Percentiles rank a stretch among this genome's conserved stretches.
phyloP scores from a whole-genome alignment of 2,888 invertebrate species.

The Exephanes ischioxanthus region DNA sequence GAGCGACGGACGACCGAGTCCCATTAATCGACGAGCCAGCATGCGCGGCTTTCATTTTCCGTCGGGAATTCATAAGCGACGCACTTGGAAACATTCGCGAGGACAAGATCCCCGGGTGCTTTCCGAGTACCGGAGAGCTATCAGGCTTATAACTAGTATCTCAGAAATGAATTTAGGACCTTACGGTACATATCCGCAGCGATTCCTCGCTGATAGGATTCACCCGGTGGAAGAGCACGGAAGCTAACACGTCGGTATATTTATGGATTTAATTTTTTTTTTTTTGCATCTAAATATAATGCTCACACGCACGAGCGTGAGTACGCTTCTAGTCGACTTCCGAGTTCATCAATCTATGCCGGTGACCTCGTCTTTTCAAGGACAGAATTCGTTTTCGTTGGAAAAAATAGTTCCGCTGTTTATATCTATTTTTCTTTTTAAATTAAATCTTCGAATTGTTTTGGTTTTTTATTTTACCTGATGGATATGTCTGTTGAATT shows the following conservation, averaged over 20 bases:
- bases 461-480: neutral
- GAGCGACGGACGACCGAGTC: slow-evolving; percentile 58
- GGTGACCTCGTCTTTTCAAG: neutral
- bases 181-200: slow-evolving; percentile 1
- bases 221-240: slow-evolving; percentile 12
- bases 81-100: slow-evolving; percentile 42
- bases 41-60: slow-evolving; percentile 65
- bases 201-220: slow-evolving; percentile 2
- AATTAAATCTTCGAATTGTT: neutral
- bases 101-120: slow-evolving; percentile 43
- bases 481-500: neutral
- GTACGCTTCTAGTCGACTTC: slow-evolving; percentile 6
- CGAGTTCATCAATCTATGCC: slow-evolving; percentile 20
- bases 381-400: slow-evolving; percentile 9
- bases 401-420: neutral
- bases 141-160: slow-evolving; percentile 46
- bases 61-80: slow-evolving; percentile 63
- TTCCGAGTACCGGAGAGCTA: slow-evolving; percentile 16
- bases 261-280: slow-evolving; percentile 20
- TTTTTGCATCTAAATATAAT: slow-evolving; percentile 22
- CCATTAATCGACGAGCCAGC: slow-evolving; percentile 65
- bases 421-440: neutral
- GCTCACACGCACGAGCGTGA: slow-evolving; percentile 9
- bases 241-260: slow-evolving; percentile 18
- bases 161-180: slow-evolving; percentile 40